These are phyloP conservation scores for Heliconius hortense DNA, from an alignment of 2,888 invertebrate species.

Conservation along the genomic window DNA sequence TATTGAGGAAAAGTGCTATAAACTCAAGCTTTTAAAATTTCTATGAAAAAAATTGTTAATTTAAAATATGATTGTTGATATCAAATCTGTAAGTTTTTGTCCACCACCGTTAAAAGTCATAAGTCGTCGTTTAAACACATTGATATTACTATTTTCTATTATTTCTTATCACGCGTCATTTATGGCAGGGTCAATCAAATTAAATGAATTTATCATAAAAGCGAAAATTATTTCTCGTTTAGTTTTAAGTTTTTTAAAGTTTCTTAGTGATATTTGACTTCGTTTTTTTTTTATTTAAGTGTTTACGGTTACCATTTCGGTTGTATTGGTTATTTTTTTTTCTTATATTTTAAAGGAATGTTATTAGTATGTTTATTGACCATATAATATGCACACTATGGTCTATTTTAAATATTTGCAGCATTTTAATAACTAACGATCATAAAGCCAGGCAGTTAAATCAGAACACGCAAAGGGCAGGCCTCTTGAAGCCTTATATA, in stretches of 20 bases:
- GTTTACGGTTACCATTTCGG: slow-evolving; percentile 27
- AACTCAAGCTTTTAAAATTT: slow-evolving; percentile 24
- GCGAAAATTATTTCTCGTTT: neutral
- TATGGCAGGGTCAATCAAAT: neutral
- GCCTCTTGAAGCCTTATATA: slow-evolving; percentile 9
- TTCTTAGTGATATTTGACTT: slow-evolving; percentile 17
- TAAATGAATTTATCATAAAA: neutral
- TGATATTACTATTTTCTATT: neutral
- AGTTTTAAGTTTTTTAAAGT: slow-evolving; percentile 9
- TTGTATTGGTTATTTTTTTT: slow-evolving; percentile 17
- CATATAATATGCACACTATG: neutral
- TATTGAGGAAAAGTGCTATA: slow-evolving; percentile 15
- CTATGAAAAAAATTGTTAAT: slow-evolving; percentile 27
- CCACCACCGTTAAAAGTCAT: neutral
- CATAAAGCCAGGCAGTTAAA: slow-evolving; percentile 30
- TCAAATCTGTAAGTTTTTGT: slow-evolving; percentile 34
- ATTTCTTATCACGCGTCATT: neutral
- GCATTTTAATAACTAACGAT: slow-evolving; percentile 18
- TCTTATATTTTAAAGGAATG: neutral
- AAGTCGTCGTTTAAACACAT: neutral
- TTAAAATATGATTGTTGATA: slow-evolving; percentile 22
- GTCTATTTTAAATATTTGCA: slow-evolving; percentile 19
- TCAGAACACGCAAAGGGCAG: slow-evolving; percentile 38
- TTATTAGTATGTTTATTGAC: slow-evolving; percentile 12
- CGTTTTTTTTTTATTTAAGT: slow-evolving; percentile 5